Evolutionary conservation across 2,113 vertebrate species (phyloP).

Genomic region (Ondatra zibethicus): DNA sequence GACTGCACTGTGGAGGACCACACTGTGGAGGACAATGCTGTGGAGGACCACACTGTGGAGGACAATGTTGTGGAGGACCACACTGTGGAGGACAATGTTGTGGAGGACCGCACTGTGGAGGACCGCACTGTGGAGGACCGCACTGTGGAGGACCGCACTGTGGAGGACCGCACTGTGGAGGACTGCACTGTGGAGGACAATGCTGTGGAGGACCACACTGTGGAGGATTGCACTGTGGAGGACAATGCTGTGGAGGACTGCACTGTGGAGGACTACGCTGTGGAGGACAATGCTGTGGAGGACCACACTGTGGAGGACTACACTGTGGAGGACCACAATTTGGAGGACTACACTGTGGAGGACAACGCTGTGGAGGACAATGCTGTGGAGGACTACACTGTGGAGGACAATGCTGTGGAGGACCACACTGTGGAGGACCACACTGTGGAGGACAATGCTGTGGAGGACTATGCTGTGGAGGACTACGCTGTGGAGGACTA

Average conservation of each 20-base stretch:
- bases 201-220: not conserved
- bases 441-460: not conserved
- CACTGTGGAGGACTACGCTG: not conserved
- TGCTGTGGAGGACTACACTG: not conserved
- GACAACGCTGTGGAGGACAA: too few species aligned
- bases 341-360: too few species aligned
- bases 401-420: too few species aligned
- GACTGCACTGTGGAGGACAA: not conserved
- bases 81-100: too few species aligned
- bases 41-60: not conserved
- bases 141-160: too few species aligned
- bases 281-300: not conserved
- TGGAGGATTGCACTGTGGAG: not conserved
- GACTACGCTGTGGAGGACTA: too few species aligned
- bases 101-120: too few species aligned
- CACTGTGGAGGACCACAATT: too few species aligned
- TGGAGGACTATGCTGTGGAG: not conserved
- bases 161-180: not conserved
- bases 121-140: too few species aligned
- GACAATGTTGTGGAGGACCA: too few species aligned
- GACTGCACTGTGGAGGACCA: not conserved
- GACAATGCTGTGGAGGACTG: not conserved
- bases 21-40: rapidly evolving
- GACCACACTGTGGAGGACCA: not conserved
- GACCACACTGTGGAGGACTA: not conserved